Conservation (phyloP, 1,140 invertebrate genomes). For the Caligus rogercresseyi region DNA sequence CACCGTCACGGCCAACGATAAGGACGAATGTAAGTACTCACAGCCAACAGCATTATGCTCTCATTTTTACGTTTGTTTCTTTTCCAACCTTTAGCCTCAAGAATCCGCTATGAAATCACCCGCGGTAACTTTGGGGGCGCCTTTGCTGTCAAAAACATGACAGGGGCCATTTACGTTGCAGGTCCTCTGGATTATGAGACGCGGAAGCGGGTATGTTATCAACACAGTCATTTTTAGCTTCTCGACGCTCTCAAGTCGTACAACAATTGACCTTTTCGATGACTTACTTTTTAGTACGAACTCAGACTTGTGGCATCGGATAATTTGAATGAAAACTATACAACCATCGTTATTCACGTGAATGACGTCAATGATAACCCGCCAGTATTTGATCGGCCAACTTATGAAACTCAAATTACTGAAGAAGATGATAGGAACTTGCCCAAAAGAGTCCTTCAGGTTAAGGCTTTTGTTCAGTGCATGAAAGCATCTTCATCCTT, state of each 20-base stretch:
- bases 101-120: slow-evolving; percentile 96
- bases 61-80: not conserved
- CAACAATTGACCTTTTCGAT: not conserved
- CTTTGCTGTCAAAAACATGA: slow-evolving; percentile 92
- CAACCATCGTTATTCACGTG: slow-evolving; percentile 82
- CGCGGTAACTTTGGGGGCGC: slow-evolving; percentile 93
- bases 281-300: slow-evolving; percentile 49
- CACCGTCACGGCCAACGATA: slow-evolving; percentile 91
- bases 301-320: slow-evolving; percentile 77
- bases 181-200: slow-evolving; percentile 82
- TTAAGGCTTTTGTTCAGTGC: slow-evolving; percentile 26
- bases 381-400: slow-evolving; percentile 74
- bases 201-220: slow-evolving; percentile 54
- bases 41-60: not conserved
- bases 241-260: not conserved
- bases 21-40: slow-evolving; percentile 80
- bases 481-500: slow-evolving; percentile 10
- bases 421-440: slow-evolving; percentile 85
- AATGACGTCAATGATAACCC: slow-evolving; percentile 81
- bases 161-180: slow-evolving; percentile 89
- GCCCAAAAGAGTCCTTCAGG: slow-evolving; percentile 79
- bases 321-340: slow-evolving; percentile 88
- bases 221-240: not conserved
- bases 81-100: slow-evolving; percentile 54
- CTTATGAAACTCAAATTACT: slow-evolving; percentile 82